A percentile compares a stretch with the other conserved stretches of the same genome.
Evolutionary conservation across 2,113 vertebrate species (phyloP).

Genomic region (Mus musculus): GRCm39 chr1:166289501-166290000

Average conservation of each 20-base stretch:
- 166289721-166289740: not conserved
- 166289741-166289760: not conserved
- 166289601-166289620: not conserved
- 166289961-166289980: not conserved
- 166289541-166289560: not conserved
- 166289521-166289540: not conserved
- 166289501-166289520: not conserved
- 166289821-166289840: not conserved
- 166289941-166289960: too few relatives aligned
- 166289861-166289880: not conserved
- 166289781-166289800: not conserved
- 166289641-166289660: not conserved
- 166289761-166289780: not conserved
- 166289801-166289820: not conserved
- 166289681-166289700: not conserved
- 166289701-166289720: not conserved
- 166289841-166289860: not conserved
- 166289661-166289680: not conserved
- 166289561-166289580: not conserved
- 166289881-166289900: not conserved
- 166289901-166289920: not conserved
- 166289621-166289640: not conserved
- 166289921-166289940: too few relatives aligned
- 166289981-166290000: not conserved
- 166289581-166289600: not conserved